These are phyloP conservation scores for Saimiri boliviensis DNA, from an alignment of 2,113 vertebrate genomes.

Conservation along the genomic window DNA sequence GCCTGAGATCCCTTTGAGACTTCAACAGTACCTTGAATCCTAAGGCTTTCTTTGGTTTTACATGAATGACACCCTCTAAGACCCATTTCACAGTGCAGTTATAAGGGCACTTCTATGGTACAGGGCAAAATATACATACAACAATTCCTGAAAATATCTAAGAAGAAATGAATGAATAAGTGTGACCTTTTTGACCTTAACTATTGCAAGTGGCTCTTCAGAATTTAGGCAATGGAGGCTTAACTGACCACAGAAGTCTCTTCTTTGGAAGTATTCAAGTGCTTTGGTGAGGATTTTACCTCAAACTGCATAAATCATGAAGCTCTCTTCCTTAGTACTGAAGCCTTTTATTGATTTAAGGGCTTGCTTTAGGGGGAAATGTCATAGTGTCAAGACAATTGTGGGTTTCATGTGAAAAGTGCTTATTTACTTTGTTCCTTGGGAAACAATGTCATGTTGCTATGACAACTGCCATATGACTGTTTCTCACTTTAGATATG, in stretches of 20 bases:
- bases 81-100: not conserved
- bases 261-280: not conserved
- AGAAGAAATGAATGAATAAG: not conserved
- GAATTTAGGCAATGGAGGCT: not conserved
- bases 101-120: not conserved
- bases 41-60: not conserved
- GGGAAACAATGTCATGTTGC: conserved; percentile 76
- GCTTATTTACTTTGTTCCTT: conserved; percentile 77
- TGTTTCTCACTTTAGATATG: not conserved
- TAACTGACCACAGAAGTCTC: not conserved
- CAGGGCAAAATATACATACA: not conserved
- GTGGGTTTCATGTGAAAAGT: conserved; percentile 71
- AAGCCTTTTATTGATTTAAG: conserved; percentile 69
- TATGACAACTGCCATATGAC: conserved; percentile 70
- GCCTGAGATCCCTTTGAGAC: not conserved
- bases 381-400: conserved; percentile 76
- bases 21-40: not conserved
- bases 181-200: not conserved
- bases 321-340: not conserved
- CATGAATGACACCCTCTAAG: not conserved
- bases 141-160: not conserved
- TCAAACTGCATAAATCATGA: conserved; percentile 60
- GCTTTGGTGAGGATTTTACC: conserved; percentile 24
- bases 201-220: not conserved
- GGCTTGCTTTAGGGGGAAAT: conserved; percentile 72